Conservation (phyloP, 1,140 invertebrate genomes). For the Tetramorium simillimum region DNA sequence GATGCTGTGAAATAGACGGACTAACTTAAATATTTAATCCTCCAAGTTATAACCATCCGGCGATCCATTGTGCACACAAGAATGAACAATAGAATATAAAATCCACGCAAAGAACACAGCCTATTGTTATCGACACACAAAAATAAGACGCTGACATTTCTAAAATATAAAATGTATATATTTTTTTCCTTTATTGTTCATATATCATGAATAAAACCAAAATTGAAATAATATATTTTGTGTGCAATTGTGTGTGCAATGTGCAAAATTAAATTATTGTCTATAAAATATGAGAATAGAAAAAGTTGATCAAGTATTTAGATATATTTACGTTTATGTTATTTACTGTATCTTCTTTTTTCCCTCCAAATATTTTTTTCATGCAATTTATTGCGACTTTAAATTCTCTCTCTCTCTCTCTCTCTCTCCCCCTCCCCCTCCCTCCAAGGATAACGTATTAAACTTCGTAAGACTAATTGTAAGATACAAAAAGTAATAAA, state of each 20-base stretch:
- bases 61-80: neutral
- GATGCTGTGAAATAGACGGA: neutral
- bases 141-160: neutral
- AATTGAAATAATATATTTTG: neutral
- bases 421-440: too few relatives aligned
- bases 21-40: conserved; percentile 3
- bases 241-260: neutral
- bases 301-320: neutral
- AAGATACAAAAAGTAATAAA: neutral
- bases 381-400: neutral
- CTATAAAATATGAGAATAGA: neutral
- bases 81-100: neutral
- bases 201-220: neutral
- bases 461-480: too few relatives aligned
- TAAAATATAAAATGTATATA: neutral
- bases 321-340: neutral
- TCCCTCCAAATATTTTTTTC: neutral
- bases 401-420: neutral
- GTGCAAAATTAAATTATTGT: neutral
- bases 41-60: neutral
- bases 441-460: neutral
- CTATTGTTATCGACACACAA: neutral
- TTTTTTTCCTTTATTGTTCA: neutral
- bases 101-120: neutral
- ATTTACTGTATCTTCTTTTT: neutral